These are phyloP conservation scores for Meghimatium bilineatum DNA, from an alignment of 2,888 invertebrate genomes.

Conservation along the genomic window DNA sequence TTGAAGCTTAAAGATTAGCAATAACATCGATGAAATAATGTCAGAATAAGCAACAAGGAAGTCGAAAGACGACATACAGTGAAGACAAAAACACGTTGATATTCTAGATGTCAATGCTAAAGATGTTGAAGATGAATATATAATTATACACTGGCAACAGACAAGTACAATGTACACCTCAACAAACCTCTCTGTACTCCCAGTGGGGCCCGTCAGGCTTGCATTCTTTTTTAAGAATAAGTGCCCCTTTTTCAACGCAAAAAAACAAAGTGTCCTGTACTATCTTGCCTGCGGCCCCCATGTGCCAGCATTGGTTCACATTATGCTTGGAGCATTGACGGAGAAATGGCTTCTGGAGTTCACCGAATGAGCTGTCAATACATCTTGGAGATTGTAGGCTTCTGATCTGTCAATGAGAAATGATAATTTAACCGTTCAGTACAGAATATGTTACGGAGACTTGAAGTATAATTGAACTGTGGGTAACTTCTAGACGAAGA, in stretches of 20 bases:
- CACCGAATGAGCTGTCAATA: constrained; percentile 25
- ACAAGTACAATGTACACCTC: too few relatives aligned
- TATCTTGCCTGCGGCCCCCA: background rate
- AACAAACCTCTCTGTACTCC: background rate
- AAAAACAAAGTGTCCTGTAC: background rate
- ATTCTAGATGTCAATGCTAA: too few relatives aligned
- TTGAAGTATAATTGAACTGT: too few relatives aligned
- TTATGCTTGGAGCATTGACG: background rate
- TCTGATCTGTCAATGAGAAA: constrained; percentile 28
- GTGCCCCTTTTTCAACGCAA: background rate
- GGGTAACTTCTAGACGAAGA: too few relatives aligned
- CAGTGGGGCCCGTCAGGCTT: background rate
- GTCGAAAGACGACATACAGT: too few relatives aligned
- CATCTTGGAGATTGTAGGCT: constrained; percentile 4
- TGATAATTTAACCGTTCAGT: background rate
- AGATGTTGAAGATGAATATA: too few relatives aligned
- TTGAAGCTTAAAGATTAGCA: too few relatives aligned
- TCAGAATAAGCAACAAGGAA: too few relatives aligned
- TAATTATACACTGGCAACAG: too few relatives aligned
- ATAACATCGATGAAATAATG: too few relatives aligned
- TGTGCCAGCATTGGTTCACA: constrained; percentile 40
- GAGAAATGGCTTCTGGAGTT: background rate
- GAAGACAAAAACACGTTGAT: too few relatives aligned
- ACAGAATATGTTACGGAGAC: too few relatives aligned
- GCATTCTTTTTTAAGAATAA: background rate